Conservation (phyloP, 2,797 vertebrate genomes). For the Gymnoscopelus microlampas region DNA sequence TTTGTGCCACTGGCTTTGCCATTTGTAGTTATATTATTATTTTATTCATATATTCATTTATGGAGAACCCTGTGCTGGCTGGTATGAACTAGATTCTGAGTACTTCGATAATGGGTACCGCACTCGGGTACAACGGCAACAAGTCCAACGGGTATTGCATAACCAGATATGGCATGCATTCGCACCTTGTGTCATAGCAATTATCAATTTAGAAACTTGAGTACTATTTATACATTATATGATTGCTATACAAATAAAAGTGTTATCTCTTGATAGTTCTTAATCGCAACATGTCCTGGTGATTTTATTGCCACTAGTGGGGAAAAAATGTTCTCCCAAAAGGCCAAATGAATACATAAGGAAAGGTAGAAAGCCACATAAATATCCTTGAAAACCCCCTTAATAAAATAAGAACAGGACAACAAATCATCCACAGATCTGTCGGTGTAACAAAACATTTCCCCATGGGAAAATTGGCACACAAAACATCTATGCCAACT, state of each 20-base stretch:
- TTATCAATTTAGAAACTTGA: neutral
- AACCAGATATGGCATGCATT: too few species aligned
- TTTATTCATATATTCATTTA: too few species aligned
- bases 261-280: neutral
- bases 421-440: conserved; percentile 29
- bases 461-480: conserved; percentile 19
- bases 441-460: conserved; percentile 14
- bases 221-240: neutral
- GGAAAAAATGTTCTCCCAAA: too few species aligned
- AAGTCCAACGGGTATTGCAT: too few species aligned
- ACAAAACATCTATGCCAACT: conserved; percentile 4
- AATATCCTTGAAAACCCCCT: neutral
- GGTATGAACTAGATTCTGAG: too few species aligned
- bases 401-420: conserved; percentile 12
- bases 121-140: too few species aligned
- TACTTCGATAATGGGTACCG: too few species aligned
- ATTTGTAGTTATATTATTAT: too few species aligned
- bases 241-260: neutral
- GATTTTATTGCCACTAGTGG: neutral
- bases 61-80: too few species aligned
- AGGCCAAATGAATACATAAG: too few species aligned
- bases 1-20: too few species aligned
- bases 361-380: neutral
- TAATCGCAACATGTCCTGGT: neutral
- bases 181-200: neutral